These are phyloP conservation scores for Pseudanteris insignis DNA, from an alignment of 2,888 invertebrate species.

Conservation along the genomic window DNA sequence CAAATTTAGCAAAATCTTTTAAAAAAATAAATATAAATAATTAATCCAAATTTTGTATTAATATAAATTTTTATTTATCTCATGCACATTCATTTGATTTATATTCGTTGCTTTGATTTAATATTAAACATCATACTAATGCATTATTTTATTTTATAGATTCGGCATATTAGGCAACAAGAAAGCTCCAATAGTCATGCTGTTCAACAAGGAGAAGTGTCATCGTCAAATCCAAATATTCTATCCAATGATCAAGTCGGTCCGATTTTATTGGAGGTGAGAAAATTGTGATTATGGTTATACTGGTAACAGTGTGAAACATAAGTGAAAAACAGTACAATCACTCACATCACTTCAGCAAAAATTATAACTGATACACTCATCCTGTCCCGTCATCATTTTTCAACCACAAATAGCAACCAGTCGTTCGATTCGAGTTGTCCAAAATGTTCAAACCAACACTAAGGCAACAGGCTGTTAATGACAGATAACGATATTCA, in stretches of 20 bases:
- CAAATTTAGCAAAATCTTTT: too few species aligned
- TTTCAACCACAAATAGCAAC: conserved; percentile 2
- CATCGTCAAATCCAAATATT: conserved; percentile 86
- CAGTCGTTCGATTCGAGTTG: too few species aligned
- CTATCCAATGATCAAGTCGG: conserved; percentile 78
- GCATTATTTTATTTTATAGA: conserved; percentile 66
- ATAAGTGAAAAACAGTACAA: conserved; percentile 3
- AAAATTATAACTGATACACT: conserved; percentile 10
- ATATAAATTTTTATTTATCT: too few species aligned
- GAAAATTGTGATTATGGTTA: conserved; percentile 19
- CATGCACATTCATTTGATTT: neutral
- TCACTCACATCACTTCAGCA: conserved; percentile 15
- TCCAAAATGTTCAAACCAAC: too few species aligned
- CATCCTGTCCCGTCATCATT: neutral
- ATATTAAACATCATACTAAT: neutral
- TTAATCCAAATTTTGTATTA: too few species aligned
- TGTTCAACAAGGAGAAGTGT: conserved; percentile 95
- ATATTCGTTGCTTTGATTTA: too few species aligned
- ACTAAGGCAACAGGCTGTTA: too few species aligned
- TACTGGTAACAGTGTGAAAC: conserved; percentile 1
- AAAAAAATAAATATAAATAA: neutral
- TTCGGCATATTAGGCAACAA: conserved; percentile 76
- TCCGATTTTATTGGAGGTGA: conserved; percentile 77
- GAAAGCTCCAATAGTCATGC: conserved; percentile 72
- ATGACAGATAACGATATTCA: too few species aligned